Conservation (phyloP, 2,888 invertebrate genomes). For the Eupithecia inturbata region DNA sequence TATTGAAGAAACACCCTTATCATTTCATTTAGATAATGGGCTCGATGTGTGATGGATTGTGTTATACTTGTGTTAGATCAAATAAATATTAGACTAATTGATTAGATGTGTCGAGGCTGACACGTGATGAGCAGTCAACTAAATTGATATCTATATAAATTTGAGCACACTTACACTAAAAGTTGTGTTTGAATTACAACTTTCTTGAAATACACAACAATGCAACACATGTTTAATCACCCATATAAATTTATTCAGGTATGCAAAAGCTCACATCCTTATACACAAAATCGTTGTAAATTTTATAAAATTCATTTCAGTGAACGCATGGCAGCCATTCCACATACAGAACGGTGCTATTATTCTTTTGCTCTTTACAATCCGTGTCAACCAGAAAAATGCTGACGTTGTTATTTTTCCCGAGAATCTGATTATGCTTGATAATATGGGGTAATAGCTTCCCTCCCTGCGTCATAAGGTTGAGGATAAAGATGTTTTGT, state of each 20-base stretch:
- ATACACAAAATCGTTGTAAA: slow-evolving; percentile 46
- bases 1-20: slow-evolving; percentile 11
- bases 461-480: slow-evolving; percentile 16
- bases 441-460: slow-evolving; percentile 17
- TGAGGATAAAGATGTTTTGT: slow-evolving; percentile 24
- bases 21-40: slow-evolving; percentile 29
- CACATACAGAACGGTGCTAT: slow-evolving; percentile 51
- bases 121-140: slow-evolving; percentile 15
- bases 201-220: slow-evolving; percentile 15
- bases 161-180: not conserved
- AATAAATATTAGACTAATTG: slow-evolving; percentile 50
- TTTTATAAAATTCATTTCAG: slow-evolving; percentile 46
- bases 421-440: slow-evolving; percentile 4
- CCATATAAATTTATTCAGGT: slow-evolving; percentile 9
- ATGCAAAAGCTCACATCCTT: slow-evolving; percentile 23
- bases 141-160: slow-evolving; percentile 7
- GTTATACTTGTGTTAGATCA: slow-evolving; percentile 34
- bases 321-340: slow-evolving; percentile 49
- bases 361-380: slow-evolving; percentile 48
- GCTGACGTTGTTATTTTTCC: slow-evolving; percentile 11
- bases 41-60: slow-evolving; percentile 33
- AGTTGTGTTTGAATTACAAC: not conserved
- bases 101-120: slow-evolving; percentile 38
- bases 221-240: slow-evolving; percentile 6
- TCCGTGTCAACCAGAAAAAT: slow-evolving; percentile 30